Percentiles rank a stretch among this genome's conserved stretches.
phyloP scores from a whole-genome alignment of 2,797 vertebrate species.

The Channa striata region DNA sequence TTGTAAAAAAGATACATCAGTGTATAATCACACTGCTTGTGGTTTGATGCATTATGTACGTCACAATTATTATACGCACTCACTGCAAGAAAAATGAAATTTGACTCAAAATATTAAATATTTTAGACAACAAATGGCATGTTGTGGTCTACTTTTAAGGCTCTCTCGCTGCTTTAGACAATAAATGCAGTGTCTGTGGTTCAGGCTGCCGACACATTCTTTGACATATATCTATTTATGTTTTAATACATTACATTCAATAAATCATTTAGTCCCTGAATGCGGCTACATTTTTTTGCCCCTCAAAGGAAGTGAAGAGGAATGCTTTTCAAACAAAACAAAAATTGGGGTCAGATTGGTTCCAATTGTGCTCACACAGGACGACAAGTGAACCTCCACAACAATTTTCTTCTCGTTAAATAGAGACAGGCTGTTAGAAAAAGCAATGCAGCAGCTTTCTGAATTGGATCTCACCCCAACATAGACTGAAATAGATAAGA shows the following conservation, averaged over 20 bases:
- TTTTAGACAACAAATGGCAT: background rate
- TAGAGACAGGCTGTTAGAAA: slow-evolving; percentile 36
- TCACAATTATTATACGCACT: slow-evolving; percentile 5
- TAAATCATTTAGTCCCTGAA: slow-evolving; percentile 54
- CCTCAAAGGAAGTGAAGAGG: slow-evolving; percentile 35
- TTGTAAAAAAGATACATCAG: slow-evolving; percentile 4
- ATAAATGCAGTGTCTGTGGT: background rate
- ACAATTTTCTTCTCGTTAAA: slow-evolving; percentile 58
- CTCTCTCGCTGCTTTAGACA: background rate
- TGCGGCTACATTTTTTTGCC: slow-evolving; percentile 9
- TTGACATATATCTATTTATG: slow-evolving; percentile 44
- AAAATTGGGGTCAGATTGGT: slow-evolving; percentile 61
- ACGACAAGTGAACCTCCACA: slow-evolving; percentile 51
- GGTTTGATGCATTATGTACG: background rate
- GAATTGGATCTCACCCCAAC: slow-evolving; percentile 57
- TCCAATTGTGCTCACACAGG: slow-evolving; percentile 40
- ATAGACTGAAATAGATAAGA: slow-evolving; percentile 35
- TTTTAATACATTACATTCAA: slow-evolving; percentile 55
- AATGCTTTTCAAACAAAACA: slow-evolving; percentile 49
- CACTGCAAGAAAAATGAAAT: slow-evolving; percentile 13
- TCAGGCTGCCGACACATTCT: slow-evolving; percentile 11
- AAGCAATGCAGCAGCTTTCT: slow-evolving; percentile 55
- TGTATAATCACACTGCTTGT: background rate
- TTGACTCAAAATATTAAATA: slow-evolving; percentile 19
- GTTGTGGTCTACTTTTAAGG: slow-evolving; percentile 11